Base-by-base conservation (phyloP, 1,140 invertebrate species). In the Drosophila grimshawi region DNA sequence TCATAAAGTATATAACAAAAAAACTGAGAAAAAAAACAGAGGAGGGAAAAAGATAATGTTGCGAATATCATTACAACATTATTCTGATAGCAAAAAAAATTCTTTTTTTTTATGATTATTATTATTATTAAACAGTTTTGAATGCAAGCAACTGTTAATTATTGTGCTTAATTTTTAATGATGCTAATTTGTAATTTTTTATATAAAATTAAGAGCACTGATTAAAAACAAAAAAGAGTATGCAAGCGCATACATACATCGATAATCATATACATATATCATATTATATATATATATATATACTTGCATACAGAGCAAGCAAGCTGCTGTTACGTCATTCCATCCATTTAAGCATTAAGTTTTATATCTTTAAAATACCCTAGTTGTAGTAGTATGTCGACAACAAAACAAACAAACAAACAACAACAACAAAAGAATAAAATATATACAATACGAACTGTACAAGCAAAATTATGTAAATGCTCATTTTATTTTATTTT, bases 301-400 rank as follows among this genome's bases (percentile, higher is more conserved):
- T 35, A 39, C 53, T 11, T 27, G 19, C 8, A 30, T 43, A 43
- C 4, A 57, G 53, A 41, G 45, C 30, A 45, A 52, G 45, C 55
- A 45, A 66, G 48, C 39, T 71, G 29, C 39, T 56, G 52, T 71
- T 62, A 69, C 30, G 49, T 71, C 68, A 71, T 71, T 71, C 68
- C 68, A 64, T 71, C 68, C 68, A 64, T 64, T 64, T 64, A 69
- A 56, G 51, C 63, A 65, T 65, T 65, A 65, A 69, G 57, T 68
- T 60, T 61, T 68, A 45, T 59, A 51, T 41, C 27, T 56, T 48
- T 66, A 45, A 55, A 32, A 67, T 60, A 49, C n/a, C 39, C 11
- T 37, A 55, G 8, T 19, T 19, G 37, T 55, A 33, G 39, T n/a
- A 43, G 10, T 19, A 59, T 56, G 53, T 37, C 32, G 37, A 68